A percentile compares a stretch with the other conserved stretches of the same genome.
Conservation (phyloP, 2,797 vertebrate species). For the Hydrocynus forskahlii region DNA sequence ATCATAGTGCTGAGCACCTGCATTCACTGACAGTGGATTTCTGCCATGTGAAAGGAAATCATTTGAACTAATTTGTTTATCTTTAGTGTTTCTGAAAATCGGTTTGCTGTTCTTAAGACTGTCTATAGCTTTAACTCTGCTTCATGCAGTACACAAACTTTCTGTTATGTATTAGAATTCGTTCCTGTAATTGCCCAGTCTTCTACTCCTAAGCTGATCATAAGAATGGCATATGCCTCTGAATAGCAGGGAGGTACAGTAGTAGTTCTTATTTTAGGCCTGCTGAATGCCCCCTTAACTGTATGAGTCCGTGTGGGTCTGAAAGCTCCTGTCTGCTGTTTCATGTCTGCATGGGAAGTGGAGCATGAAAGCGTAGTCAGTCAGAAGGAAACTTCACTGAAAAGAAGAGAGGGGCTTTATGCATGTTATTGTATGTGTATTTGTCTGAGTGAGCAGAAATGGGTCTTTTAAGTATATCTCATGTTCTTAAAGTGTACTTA, state of each 20-base stretch:
- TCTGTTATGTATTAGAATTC: not conserved
- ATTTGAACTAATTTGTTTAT: not conserved
- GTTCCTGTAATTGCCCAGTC: slow-evolving; percentile 3
- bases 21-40: not conserved
- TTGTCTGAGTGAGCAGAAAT: not conserved
- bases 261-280: slow-evolving; percentile 23
- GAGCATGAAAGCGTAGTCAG: slow-evolving; percentile 51
- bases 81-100: not conserved
- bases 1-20: slow-evolving; percentile 16
- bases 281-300: slow-evolving; percentile 13
- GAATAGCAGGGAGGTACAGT: slow-evolving; percentile 39
- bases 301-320: slow-evolving; percentile 20
- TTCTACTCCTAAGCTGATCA: slow-evolving; percentile 20
- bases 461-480: not conserved
- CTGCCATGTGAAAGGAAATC: slow-evolving; percentile 16
- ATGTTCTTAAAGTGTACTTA: not conserved
- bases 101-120: not conserved
- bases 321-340: slow-evolving; percentile 40
- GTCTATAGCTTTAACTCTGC: not conserved
- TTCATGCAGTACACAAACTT: not conserved
- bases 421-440: not conserved
- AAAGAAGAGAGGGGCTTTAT: slow-evolving; percentile 12
- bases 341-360: slow-evolving; percentile 47
- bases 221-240: slow-evolving; percentile 25
- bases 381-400: slow-evolving; percentile 50